Evolutionary conservation across 2,888 invertebrate genomes (phyloP).

Genomic region (Sesia apiformis): DNA sequence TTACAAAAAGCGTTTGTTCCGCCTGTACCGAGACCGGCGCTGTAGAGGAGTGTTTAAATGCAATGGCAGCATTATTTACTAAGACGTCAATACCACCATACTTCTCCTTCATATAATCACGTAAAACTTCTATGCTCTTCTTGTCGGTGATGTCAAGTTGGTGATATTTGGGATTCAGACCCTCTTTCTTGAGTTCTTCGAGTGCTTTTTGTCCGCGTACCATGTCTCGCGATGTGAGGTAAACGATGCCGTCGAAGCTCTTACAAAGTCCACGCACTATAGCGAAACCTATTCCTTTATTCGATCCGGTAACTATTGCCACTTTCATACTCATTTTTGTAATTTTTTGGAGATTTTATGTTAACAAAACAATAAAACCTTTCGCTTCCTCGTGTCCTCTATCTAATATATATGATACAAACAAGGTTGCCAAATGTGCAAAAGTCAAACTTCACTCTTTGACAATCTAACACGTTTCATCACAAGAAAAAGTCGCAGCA

Average conservation of each 20-base stretch:
- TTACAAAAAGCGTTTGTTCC: conserved; percentile 79
- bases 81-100: conserved; percentile 82
- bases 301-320: conserved; percentile 75
- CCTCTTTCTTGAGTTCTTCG: conserved; percentile 63
- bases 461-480: no score
- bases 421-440: no score
- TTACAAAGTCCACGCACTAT: conserved; percentile 76
- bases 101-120: conserved; percentile 67
- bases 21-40: conserved; percentile 63
- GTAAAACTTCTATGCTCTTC: conserved; percentile 70
- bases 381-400: no score
- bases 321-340: conserved; percentile 15
- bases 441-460: no score
- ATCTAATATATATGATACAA: no score
- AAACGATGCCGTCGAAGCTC: conserved; percentile 77
- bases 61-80: conserved; percentile 83
- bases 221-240: conserved; percentile 77
- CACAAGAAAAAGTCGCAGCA: no score
- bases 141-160: conserved; percentile 78
- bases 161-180: conserved; percentile 70
- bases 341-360: no score
- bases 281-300: conserved; percentile 79
- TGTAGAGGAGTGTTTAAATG: conserved; percentile 56
- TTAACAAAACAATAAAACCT: no score
- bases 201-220: conserved; percentile 69